Evolutionary conservation across 2,113 vertebrate species (phyloP).

Genomic region (Larimichthys crocea): DNA sequence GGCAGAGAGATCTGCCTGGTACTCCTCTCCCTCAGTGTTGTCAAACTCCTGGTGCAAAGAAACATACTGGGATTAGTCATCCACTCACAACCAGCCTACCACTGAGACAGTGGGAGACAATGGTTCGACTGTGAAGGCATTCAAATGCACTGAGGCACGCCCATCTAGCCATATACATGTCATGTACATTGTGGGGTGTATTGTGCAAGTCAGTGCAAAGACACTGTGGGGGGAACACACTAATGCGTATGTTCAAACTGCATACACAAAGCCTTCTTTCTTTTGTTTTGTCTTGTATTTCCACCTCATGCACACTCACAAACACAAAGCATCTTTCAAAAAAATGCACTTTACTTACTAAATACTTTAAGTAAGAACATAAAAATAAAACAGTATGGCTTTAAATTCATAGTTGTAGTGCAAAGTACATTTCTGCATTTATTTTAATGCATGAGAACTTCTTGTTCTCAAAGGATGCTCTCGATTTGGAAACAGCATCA

Average conservation of each 20-base stretch:
- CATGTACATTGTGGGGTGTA: conserved; percentile 58
- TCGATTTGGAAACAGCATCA: not conserved
- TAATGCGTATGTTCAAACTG: conserved; percentile 45
- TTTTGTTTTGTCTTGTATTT: not conserved
- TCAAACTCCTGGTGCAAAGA: conserved; percentile 91
- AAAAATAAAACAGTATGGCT: not conserved
- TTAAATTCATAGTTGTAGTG: not conserved
- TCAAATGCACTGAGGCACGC: conserved; percentile 51
- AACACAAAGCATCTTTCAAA: not conserved
- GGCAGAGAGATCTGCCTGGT: conserved; percentile 87
- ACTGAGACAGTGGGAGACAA: conserved; percentile 66
- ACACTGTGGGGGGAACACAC: conserved; percentile 29
- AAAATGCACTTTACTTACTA: not conserved
- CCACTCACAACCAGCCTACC: conserved; percentile 38
- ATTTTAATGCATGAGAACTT: not conserved
- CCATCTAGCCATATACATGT: conserved; percentile 62
- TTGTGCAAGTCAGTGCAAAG: conserved; percentile 39
- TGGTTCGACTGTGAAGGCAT: conserved; percentile 68
- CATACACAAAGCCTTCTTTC: conserved; percentile 48
- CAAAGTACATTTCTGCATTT: not conserved
- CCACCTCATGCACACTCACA: not conserved
- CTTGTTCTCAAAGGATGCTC: not conserved
- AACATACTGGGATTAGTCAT: conserved; percentile 71
- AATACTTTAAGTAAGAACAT: not conserved
- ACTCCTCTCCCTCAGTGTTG: conserved; percentile 93